Percentiles rank a stretch among this genome's conserved stretches.
These are phyloP conservation scores for Aleiodes sp. DNA, from an alignment of 1,140 invertebrate genomes.

Conservation along the genomic window DNA sequence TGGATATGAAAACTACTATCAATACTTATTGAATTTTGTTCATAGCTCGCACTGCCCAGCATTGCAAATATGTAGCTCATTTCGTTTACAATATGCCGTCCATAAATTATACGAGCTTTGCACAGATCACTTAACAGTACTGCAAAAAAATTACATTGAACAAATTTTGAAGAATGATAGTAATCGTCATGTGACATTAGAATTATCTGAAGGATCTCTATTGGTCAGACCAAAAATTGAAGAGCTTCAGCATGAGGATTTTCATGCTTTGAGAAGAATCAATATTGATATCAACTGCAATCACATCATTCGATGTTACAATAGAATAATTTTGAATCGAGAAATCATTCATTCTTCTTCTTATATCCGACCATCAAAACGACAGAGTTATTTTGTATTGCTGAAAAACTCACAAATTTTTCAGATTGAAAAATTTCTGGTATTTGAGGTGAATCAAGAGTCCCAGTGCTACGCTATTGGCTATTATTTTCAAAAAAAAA, in stretches of 20 bases:
- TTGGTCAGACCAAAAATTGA: background rate
- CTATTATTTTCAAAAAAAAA: background rate
- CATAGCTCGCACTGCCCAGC: too few relatives aligned
- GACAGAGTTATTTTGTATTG: background rate
- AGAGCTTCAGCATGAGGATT: background rate
- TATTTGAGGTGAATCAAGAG: background rate
- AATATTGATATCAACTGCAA: background rate
- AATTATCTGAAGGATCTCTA: background rate
- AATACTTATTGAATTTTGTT: too few relatives aligned
- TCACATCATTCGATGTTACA: background rate
- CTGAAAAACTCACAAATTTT: background rate
- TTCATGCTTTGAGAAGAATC: background rate
- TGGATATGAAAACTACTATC: slow-evolving; percentile 28
- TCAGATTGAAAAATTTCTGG: background rate
- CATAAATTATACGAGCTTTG: too few relatives aligned
- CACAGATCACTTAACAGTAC: too few relatives aligned
- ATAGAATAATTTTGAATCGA: background rate
- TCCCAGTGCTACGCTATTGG: background rate
- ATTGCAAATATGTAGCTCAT: too few relatives aligned
- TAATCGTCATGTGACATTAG: background rate
- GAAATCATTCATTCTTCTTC: background rate
- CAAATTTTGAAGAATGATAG: too few relatives aligned
- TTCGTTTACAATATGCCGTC: too few relatives aligned
- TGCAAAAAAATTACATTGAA: too few relatives aligned
- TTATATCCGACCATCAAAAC: background rate